Conservation (phyloP, 2,888 invertebrate genomes). For the Callyntrura guangdongensis region DNA sequence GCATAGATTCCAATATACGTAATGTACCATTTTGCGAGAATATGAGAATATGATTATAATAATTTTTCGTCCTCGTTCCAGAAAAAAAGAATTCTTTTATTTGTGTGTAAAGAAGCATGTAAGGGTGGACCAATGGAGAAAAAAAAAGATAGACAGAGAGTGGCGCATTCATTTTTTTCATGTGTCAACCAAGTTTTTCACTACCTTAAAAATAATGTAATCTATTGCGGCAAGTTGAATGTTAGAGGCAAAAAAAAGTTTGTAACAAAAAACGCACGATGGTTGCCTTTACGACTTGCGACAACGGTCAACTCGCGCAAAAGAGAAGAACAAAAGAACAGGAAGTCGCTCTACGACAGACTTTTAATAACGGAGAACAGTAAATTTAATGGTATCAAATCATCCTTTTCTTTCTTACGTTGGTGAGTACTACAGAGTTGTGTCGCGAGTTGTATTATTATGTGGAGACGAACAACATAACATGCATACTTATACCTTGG, state of each 20-base stretch:
- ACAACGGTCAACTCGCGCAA: conserved; percentile 30
- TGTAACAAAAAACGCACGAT: conserved; percentile 14
- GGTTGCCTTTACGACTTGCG: neutral
- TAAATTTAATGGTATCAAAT: neutral
- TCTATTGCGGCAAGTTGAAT: conserved; percentile 48
- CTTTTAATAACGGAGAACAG: conserved; percentile 28
- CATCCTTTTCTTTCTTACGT: neutral
- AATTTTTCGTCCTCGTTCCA: conserved; percentile 32
- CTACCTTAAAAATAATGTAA: conserved; percentile 51
- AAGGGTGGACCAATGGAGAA: neutral
- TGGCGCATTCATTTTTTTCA: conserved; percentile 43
- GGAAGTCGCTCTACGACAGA: conserved; percentile 13
- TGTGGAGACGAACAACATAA: no score
- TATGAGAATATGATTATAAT: conserved; percentile 17
- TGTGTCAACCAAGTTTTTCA: conserved; percentile 42
- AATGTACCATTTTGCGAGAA: conserved; percentile 31
- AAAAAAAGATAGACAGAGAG: conserved; percentile 7
- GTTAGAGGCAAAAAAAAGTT: conserved; percentile 3
- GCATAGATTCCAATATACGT: neutral
- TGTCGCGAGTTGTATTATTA: no score
- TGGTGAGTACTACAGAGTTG: no score
- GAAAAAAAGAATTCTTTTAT: conserved; percentile 14
- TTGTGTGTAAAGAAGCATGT: neutral
- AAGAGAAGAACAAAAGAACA: conserved; percentile 43
- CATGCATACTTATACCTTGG: no score